Conservation (phyloP, 2,888 invertebrate species). For the Ethmia dodecea region DNA sequence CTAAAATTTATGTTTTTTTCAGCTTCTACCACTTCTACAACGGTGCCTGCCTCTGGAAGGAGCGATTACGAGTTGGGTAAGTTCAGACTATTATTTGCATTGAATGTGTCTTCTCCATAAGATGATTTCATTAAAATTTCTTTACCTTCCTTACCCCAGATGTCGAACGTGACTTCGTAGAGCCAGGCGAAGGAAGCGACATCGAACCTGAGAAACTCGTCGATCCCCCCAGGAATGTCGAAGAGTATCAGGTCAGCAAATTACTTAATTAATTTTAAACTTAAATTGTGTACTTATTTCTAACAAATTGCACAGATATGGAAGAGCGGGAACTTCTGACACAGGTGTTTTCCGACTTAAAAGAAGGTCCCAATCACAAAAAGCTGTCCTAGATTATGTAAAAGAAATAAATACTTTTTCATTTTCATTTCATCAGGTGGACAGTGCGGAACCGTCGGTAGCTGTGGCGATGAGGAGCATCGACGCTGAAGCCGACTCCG, state of each 20-base stretch:
- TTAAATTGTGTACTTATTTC: too few species aligned
- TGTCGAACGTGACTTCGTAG: constrained; percentile 9
- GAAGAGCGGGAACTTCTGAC: too few species aligned
- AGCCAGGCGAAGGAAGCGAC: constrained; percentile 10
- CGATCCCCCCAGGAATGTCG: constrained; percentile 1
- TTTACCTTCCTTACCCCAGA: constrained; percentile 7
- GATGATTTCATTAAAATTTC: constrained; percentile 7
- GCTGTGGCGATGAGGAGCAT: constrained; percentile 1
- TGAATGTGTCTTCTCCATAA: constrained; percentile 9
- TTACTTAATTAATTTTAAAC: too few species aligned
- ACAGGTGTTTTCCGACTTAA: too few species aligned
- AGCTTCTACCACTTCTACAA: constrained; percentile 4
- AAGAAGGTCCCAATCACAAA: too few species aligned
- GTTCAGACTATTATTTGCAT: constrained; percentile 10
- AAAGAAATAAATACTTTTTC: too few species aligned
- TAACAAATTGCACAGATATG: too few species aligned
- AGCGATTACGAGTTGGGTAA: constrained; percentile 7
- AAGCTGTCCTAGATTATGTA: too few species aligned
- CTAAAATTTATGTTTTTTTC: constrained; percentile 7
- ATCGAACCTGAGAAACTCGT: constrained; percentile 4
- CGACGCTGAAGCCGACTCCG: constrained; percentile 4
- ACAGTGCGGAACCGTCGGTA: not conserved
- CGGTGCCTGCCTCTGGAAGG: constrained; percentile 8
- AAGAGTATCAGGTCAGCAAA: too few species aligned
- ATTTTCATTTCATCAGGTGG: too few species aligned